Conservation (phyloP, 2,797 vertebrate species). For the Danionella dracula region DNA sequence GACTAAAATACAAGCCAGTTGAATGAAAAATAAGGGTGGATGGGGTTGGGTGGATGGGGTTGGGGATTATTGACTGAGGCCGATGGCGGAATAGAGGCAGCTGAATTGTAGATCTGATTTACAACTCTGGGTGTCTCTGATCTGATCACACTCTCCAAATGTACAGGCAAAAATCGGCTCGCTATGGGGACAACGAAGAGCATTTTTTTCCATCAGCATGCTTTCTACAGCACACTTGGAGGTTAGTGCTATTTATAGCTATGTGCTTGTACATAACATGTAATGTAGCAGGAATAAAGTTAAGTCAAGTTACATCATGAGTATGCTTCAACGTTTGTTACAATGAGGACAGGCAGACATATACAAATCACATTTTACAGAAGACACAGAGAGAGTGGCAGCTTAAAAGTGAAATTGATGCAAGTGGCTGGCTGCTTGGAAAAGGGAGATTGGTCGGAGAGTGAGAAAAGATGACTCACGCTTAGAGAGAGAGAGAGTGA, state of each 20-base stretch:
- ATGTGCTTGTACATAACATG: not conserved
- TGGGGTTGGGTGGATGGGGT: too few species aligned
- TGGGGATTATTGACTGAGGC: constrained; percentile 31
- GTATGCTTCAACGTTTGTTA: not conserved
- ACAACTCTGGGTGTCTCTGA: too few species aligned
- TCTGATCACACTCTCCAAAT: constrained; percentile 1
- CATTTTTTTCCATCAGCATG: not conserved
- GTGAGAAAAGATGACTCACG: constrained; percentile 41
- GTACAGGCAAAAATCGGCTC: not conserved
- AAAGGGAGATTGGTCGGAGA: constrained; percentile 9
- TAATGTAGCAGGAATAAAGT: not conserved
- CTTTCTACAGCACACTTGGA: constrained; percentile 6
- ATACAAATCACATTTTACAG: not conserved
- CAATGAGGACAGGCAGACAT: not conserved
- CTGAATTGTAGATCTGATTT: constrained; percentile 26
- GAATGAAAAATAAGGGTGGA: constrained; percentile 29
- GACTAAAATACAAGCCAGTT: constrained; percentile 33
- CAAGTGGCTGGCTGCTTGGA: constrained; percentile 5
- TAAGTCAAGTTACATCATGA: not conserved
- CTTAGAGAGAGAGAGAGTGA: constrained; percentile 7
- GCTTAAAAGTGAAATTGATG: constrained; percentile 5
- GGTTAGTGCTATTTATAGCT: constrained; percentile 19
- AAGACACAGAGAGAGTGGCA: not conserved
- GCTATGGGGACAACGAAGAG: not conserved
- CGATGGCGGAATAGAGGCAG: constrained; percentile 20